Conservation (phyloP, 2,797 vertebrate species). For the Melanitta fusca region DNA sequence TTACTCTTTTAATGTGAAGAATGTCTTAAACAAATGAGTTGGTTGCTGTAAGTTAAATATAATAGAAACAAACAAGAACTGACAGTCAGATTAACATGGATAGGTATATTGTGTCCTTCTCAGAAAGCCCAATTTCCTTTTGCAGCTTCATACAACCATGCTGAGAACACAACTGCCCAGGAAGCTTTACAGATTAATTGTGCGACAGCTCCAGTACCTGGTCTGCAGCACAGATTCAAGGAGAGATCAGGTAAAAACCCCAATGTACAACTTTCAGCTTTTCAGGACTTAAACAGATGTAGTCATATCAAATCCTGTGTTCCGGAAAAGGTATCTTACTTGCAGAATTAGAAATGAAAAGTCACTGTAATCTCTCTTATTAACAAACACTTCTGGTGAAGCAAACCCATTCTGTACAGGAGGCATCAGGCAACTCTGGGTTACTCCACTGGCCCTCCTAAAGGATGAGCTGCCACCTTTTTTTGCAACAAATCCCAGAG, state of each 20-base stretch:
- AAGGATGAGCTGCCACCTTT: not conserved
- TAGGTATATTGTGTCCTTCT: not conserved
- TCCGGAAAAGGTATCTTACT: not conserved
- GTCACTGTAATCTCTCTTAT: not conserved
- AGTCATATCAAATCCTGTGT: not conserved
- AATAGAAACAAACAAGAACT: not conserved
- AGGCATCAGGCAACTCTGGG: not conserved
- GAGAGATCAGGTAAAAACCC: not conserved
- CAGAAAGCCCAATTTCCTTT: not conserved
- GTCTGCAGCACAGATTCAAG: not conserved
- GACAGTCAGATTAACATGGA: not conserved
- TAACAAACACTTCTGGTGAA: not conserved
- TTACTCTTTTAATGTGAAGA: not conserved
- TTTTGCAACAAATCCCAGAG: not conserved
- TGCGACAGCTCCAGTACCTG: not conserved
- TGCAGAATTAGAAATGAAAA: not conserved
- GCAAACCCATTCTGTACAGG: not conserved
- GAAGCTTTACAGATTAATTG: not conserved
- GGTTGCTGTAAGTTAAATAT: not conserved
- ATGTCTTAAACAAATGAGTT: not conserved
- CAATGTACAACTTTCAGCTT: not conserved
- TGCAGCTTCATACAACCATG: accelerated
- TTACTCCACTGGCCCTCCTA: not conserved
- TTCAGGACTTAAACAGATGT: not conserved
- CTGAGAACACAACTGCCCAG: not conserved